A percentile compares a stretch with the other conserved stretches of the same genome.
Evolutionary conservation across 2,797 vertebrate genomes (phyloP).

Genomic region (Anguilla anguilla): DNA sequence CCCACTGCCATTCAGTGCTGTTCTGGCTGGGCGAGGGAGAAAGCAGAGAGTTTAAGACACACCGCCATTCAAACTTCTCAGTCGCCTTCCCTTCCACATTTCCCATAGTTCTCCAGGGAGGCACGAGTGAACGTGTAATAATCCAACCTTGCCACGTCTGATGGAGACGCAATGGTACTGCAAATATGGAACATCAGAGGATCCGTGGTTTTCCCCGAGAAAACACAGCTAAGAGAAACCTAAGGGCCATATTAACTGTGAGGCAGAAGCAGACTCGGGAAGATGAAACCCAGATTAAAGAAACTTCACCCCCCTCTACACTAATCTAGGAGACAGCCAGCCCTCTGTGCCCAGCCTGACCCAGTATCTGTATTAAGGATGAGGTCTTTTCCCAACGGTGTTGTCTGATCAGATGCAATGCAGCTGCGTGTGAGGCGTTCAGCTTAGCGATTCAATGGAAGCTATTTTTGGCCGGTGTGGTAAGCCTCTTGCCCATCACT

Average conservation of each 20-base stretch:
- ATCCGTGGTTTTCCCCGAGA: background rate
- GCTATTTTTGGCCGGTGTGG: constrained; percentile 5
- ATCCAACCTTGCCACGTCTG: background rate
- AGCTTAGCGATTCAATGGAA: background rate
- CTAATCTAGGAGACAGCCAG: background rate
- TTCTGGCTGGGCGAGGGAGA: constrained; percentile 29
- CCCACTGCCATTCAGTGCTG: constrained; percentile 59
- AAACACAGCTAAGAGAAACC: background rate
- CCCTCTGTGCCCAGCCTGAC: background rate
- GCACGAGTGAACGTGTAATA: background rate
- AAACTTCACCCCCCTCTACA: background rate
- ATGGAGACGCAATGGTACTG: background rate
- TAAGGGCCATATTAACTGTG: background rate
- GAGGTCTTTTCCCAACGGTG: background rate
- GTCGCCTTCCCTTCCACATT: background rate
- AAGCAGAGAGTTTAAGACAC: background rate
- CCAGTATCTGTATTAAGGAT: background rate
- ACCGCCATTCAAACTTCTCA: background rate
- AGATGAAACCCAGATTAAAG: background rate
- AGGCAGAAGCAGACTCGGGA: background rate
- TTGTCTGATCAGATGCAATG: constrained; percentile 2
- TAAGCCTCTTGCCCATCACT: constrained; percentile 11
- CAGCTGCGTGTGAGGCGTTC: background rate
- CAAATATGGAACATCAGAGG: background rate
- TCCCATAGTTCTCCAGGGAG: background rate